Conservation (phyloP, 2,797 vertebrate species). For the Falco columbarius region DNA sequence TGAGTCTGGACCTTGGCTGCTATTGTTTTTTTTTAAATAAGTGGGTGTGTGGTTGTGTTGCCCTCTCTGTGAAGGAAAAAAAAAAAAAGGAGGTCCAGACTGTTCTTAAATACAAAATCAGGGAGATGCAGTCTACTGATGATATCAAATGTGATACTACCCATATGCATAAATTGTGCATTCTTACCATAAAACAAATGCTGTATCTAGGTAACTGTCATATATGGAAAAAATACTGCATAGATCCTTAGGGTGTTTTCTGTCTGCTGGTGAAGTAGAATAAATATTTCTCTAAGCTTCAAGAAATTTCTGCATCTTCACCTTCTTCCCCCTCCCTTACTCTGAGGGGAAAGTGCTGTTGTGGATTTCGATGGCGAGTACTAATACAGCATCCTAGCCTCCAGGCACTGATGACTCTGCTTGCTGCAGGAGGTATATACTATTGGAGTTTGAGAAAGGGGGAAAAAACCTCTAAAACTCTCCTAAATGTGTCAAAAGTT, state of each 20-base stretch:
- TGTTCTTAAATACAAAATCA: conserved; percentile 5
- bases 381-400: background rate
- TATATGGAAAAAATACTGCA: background rate
- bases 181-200: conserved; percentile 56
- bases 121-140: background rate
- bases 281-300: conserved; percentile 14
- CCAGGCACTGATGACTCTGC: background rate
- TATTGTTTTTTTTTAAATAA: conserved; percentile 36
- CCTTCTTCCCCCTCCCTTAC: background rate
- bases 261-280: background rate
- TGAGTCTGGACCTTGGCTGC: conserved; percentile 59
- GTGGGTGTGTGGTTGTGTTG: background rate
- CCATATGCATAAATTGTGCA: conserved; percentile 29
- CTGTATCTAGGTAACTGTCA: conserved; percentile 34
- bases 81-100: background rate
- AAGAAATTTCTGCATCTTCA: background rate
- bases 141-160: background rate
- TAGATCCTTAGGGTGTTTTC: background rate
- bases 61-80: background rate
- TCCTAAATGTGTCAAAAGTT: background rate
- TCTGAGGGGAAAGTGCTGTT: background rate
- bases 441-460: background rate
- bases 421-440: background rate
- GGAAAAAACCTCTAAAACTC: background rate
- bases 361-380: background rate